Evolutionary conservation across 2,888 invertebrate species (phyloP), one percentile per base, ranked within the genome.

Genomic region (Himalopsyche tibetana): DNA sequence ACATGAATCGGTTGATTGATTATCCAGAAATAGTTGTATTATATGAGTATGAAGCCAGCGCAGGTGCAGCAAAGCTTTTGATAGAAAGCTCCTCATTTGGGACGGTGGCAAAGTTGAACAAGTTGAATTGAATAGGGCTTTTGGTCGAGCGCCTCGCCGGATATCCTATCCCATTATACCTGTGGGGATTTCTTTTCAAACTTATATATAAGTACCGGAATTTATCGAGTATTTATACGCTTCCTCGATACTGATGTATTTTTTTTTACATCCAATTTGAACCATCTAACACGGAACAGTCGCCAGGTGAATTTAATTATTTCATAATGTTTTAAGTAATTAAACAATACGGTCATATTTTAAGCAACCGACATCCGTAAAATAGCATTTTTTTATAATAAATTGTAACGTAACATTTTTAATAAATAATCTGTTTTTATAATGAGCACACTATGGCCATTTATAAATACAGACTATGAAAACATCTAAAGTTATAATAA

Each of bases 131-230:
- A 63, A 63, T 63, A 19, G 28, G 28, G 28, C 19, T 63, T 63
- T 63, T 28, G 63, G 63, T 63, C 19, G 63, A 28, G 5, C 63
- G 63, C 63, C 63, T 5, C 15, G 28, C 63, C 63, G 63, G 63
- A 63, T 63, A 63, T 63, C 63, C 63, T n/a, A 63, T 63, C 11
- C 19, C 63, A 63, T 63, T 63, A 63, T 19, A 63, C 63, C 63
- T 63, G 19, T 63, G 11, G 63, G 63, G 63, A 63, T 63, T 63
- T 11, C 19, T 19, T 19, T 63, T 19, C 19, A 63, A 63, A 63
- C 63, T 63, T 63, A 4, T 63, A 63, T 63, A 63, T 63, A 63
- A 63, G 28, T 63, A 28, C 19, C 6, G 63, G 63, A 63, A 63
- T 19, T 63, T 11, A 28, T 63, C 11, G 63, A 63, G 63, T 63